These are phyloP conservation scores for Chloroceryle aenea DNA, from an alignment of 2,113 vertebrate genomes.

Conservation along the genomic window DNA sequence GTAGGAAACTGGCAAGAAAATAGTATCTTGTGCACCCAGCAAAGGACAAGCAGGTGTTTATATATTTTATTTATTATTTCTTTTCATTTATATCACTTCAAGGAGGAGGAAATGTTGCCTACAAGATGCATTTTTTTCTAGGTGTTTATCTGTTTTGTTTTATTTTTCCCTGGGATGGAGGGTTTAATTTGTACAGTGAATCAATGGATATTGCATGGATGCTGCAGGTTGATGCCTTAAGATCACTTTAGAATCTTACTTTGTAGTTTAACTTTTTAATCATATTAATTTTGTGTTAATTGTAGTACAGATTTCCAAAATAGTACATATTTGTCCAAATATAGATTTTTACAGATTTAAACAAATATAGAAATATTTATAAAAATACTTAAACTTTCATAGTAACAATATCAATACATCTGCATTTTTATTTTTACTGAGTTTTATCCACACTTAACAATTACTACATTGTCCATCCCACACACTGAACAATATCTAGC, in stretches of 20 bases:
- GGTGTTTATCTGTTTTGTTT: background rate
- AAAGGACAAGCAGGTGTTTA: background rate
- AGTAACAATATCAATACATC: background rate
- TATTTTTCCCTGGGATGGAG: accelerated
- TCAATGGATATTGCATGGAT: background rate
- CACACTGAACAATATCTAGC: background rate
- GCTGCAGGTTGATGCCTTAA: background rate
- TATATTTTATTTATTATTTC: background rate
- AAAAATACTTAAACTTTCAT: background rate
- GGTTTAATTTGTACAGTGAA: background rate
- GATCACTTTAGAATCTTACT: background rate
- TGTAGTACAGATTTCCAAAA: background rate
- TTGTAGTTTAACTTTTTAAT: background rate
- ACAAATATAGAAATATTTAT: background rate
- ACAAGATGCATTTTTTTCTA: background rate
- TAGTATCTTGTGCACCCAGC: background rate
- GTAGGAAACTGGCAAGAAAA: background rate
- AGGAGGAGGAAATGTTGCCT: background rate
- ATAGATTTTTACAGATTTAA: background rate
- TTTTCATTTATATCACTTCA: background rate
- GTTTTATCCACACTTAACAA: background rate
- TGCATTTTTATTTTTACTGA: background rate
- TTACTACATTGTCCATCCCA: background rate
- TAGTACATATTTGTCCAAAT: background rate
- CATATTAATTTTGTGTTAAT: background rate